Conservation (phyloP, 1,140 invertebrate species). For the Leptoteleia sp. region DNA sequence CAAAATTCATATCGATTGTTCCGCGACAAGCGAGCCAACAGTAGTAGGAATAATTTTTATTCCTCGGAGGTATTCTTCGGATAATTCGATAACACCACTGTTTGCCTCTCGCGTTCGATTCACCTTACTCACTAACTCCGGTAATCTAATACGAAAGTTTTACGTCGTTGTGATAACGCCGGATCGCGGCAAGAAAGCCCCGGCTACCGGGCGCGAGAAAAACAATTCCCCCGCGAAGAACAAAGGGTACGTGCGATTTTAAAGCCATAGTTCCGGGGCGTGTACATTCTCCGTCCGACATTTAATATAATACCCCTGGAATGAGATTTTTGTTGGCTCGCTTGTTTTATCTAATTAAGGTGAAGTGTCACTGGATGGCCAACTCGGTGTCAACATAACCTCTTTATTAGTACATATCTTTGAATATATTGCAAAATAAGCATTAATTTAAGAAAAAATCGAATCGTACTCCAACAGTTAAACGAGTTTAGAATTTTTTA, state of each 20-base stretch:
- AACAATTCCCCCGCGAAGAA: slow-evolving; percentile 1
- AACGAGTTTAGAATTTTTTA: too few relatives aligned
- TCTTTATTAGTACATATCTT: too few relatives aligned
- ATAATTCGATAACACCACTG: slow-evolving; percentile 62
- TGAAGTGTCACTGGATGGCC: too few relatives aligned
- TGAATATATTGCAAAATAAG: too few relatives aligned
- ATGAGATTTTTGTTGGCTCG: too few relatives aligned
- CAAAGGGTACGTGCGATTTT: slow-evolving; percentile 10
- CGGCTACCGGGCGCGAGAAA: too few relatives aligned
- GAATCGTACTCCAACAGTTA: too few relatives aligned
- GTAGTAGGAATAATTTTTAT: slow-evolving; percentile 52
- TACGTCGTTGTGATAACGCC: slow-evolving; percentile 35
- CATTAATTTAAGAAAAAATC: too few relatives aligned
- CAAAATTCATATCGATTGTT: slow-evolving; percentile 57
- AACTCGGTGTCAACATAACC: too few relatives aligned
- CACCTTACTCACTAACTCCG: slow-evolving; percentile 47
- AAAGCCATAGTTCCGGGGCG: background rate
- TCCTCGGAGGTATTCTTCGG: slow-evolving; percentile 27
- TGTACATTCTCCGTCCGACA: background rate
- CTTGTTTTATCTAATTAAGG: too few relatives aligned
- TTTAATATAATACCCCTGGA: slow-evolving; percentile 17
- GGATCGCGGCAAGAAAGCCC: slow-evolving; percentile 12
- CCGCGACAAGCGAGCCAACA: too few relatives aligned
- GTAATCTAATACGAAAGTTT: slow-evolving; percentile 63
- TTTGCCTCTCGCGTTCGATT: slow-evolving; percentile 53